phyloP scores from a whole-genome alignment of 2,113 vertebrate genomes.

The Prunella himalayana region DNA sequence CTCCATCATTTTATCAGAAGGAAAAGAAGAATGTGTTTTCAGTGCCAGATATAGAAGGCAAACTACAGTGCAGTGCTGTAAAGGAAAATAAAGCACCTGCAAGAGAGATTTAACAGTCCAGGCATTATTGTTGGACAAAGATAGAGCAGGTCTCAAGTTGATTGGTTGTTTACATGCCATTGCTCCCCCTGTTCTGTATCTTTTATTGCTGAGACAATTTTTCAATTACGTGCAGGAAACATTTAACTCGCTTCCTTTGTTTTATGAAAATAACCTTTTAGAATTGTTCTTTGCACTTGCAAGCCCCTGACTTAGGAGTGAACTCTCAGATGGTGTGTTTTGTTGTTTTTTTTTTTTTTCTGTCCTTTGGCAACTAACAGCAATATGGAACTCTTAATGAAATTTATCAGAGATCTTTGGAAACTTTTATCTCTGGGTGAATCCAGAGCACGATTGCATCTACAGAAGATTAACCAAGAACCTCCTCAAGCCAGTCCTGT shows the following conservation, averaged over 20 bases:
- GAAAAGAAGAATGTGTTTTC: background rate
- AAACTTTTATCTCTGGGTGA: background rate
- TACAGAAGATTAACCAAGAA: background rate
- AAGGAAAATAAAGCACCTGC: background rate
- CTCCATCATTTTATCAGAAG: background rate
- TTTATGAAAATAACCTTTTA: slow-evolving; percentile 40
- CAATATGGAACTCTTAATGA: background rate
- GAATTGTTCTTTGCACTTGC: background rate
- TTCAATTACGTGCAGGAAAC: slow-evolving; percentile 4
- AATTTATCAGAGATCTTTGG: background rate
- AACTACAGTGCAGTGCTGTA: background rate
- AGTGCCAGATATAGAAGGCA: background rate
- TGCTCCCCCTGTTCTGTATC: background rate
- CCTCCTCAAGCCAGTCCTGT: background rate
- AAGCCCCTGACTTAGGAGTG: background rate
- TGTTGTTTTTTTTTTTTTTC: background rate
- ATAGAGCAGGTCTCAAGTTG: background rate
- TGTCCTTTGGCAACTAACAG: background rate
- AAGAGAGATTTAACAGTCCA: background rate
- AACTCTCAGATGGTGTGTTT: background rate
- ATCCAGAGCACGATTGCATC: background rate
- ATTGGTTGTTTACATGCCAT: background rate
- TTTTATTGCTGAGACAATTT: background rate
- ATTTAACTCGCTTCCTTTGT: background rate
- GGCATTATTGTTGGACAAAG: background rate